Evolutionary conservation across 2,797 vertebrate genomes (phyloP).

Genomic region (Phalanger gymnotis): DNA sequence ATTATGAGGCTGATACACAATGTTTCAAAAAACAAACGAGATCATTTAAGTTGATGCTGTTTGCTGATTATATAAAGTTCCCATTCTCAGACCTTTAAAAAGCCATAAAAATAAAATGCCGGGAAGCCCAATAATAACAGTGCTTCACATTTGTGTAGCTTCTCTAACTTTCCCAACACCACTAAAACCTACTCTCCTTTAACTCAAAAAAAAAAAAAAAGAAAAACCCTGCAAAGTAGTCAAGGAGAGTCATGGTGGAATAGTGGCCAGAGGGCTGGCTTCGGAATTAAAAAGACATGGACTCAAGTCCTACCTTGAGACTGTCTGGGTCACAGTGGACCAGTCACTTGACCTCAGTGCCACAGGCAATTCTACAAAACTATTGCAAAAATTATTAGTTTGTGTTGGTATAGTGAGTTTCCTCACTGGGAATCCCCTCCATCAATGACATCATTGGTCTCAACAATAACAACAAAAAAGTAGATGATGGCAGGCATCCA

Average conservation of each 20-base stretch:
- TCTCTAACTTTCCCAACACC: constrained; percentile 26
- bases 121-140: neutral
- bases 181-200: constrained; percentile 4
- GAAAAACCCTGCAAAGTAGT: neutral
- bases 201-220: constrained; percentile 14
- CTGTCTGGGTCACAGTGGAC: neutral
- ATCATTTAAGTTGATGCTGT: constrained; percentile 2
- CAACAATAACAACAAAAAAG: neutral
- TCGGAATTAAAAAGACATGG: neutral
- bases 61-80: neutral
- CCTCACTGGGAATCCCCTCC: neutral
- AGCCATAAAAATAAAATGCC: neutral
- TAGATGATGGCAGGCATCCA: neutral
- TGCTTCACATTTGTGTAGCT: neutral
- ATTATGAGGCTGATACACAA: neutral
- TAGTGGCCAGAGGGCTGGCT: neutral
- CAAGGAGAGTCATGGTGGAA: neutral
- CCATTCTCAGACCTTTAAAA: constrained; percentile 2
- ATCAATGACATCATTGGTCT: neutral
- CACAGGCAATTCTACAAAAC: neutral
- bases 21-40: neutral
- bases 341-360: neutral
- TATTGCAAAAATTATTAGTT: neutral
- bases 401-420: neutral
- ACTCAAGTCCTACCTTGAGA: neutral